Conservation (phyloP, 2,113 vertebrate genomes). For the Lutjanus erythropterus region DNA sequence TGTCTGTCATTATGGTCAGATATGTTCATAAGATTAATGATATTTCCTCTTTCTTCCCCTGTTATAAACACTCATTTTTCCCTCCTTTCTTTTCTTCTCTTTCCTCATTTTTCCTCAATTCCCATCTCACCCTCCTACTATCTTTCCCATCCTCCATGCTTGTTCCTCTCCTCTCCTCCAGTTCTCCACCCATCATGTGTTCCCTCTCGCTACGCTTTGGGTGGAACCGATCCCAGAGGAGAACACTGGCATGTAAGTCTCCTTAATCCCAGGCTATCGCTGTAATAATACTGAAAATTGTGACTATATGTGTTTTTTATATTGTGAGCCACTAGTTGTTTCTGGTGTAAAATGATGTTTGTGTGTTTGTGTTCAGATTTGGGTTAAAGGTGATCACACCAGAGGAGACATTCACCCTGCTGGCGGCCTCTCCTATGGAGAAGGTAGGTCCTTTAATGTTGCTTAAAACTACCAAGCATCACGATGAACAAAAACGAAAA, state of each 20-base stretch:
- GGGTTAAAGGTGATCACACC: constrained; percentile 96
- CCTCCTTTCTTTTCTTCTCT: too few species aligned
- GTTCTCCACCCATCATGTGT: constrained; percentile 99
- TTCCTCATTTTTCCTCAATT: background rate
- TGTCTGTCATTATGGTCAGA: background rate
- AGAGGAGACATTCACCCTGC: constrained; percentile 94
- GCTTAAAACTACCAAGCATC: too few species aligned
- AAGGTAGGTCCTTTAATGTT: constrained; percentile 85
- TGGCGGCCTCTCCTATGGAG: constrained; percentile 92
- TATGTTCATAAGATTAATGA: background rate
- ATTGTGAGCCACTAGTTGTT: background rate
- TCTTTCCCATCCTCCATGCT: background rate
- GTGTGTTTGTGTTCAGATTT: constrained; percentile 80
- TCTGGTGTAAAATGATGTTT: background rate
- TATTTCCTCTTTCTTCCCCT: background rate
- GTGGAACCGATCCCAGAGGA: constrained; percentile 95
- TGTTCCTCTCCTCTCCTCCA: constrained; percentile 64
- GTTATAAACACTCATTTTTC: background rate
- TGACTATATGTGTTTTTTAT: too few species aligned
- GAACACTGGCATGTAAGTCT: constrained; percentile 75
- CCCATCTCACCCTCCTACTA: background rate
- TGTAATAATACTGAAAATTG: background rate
- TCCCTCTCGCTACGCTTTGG: constrained; percentile 95
- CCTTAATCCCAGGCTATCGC: too few species aligned
- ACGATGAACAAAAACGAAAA: too few species aligned